Evolutionary conservation across 2,797 vertebrate species (phyloP).

Genomic region (Florisuga fusca): DNA sequence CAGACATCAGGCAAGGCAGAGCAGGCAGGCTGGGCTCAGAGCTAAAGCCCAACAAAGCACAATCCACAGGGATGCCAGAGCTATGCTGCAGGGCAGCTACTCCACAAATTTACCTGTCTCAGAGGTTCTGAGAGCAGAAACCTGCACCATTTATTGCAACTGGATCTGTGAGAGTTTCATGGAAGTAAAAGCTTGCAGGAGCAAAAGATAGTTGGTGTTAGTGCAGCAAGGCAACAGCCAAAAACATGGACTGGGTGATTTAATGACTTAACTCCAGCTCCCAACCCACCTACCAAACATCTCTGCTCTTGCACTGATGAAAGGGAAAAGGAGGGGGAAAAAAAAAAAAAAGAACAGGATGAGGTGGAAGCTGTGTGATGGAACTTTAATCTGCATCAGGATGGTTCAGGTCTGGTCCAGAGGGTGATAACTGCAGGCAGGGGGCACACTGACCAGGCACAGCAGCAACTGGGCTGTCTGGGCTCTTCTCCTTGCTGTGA

Average conservation of each 20-base stretch:
- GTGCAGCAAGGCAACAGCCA: not conserved
- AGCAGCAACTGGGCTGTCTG: not conserved
- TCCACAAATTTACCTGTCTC: not conserved
- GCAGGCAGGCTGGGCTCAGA: not conserved
- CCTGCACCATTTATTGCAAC: accelerated
- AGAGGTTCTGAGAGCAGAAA: not conserved
- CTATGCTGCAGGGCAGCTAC: not conserved
- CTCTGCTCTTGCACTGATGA: not conserved
- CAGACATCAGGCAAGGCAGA: not conserved
- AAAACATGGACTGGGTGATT: not conserved
- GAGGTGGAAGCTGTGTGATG: not conserved
- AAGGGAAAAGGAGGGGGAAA: not conserved
- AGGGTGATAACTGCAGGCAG: not conserved
- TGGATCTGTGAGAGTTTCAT: accelerated
- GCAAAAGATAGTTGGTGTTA: too few relatives aligned
- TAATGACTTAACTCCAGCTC: not conserved
- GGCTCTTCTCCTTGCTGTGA: not conserved
- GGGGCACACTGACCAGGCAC: not conserved
- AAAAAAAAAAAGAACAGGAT: not conserved
- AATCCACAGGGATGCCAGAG: not conserved
- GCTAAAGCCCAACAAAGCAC: not conserved
- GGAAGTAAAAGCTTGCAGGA: accelerated
- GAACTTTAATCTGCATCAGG: not conserved
- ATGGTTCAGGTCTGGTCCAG: not conserved
- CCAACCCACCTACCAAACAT: not conserved